A percentile compares a stretch with the other conserved stretches of the same genome.
phyloP scores from a whole-genome alignment of 1,140 invertebrate genomes.

The Zaprionus africanus region DNA sequence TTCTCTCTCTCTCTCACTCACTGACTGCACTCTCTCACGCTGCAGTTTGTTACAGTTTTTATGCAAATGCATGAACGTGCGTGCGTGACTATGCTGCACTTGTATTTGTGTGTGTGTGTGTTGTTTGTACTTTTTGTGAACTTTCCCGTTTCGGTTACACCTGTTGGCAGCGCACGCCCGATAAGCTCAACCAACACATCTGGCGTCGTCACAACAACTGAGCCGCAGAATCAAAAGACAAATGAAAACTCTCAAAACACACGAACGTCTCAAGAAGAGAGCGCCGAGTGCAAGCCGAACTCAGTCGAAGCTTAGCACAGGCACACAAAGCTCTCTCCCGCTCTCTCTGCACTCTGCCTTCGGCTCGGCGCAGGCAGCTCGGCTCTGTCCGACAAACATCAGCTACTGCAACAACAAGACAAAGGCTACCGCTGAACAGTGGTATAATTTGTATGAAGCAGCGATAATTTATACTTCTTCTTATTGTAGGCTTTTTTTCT shows the following conservation, averaged over 20 bases:
- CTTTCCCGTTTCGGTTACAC: constrained; percentile 40
- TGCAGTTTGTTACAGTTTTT: constrained; percentile 30
- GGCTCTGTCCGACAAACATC: background rate
- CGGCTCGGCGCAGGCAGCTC: background rate
- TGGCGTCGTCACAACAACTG: constrained; percentile 43
- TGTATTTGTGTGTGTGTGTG: constrained; percentile 14
- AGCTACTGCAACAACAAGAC: background rate
- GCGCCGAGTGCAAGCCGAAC: background rate
- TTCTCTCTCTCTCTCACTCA: background rate
- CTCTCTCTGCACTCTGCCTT: background rate
- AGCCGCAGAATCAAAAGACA: constrained; percentile 22
- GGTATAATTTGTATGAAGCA: background rate
- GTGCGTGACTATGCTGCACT: background rate
- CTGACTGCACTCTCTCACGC: constrained; percentile 2
- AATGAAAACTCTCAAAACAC: constrained; percentile 21
- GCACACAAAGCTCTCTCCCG: background rate
- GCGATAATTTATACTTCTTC: too few species aligned
- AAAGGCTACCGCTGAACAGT: background rate
- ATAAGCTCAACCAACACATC: constrained; percentile 41
- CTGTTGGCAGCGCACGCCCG: constrained; percentile 39
- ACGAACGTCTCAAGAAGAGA: constrained; percentile 29
- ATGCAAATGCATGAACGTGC: constrained; percentile 16
- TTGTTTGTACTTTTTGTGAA: constrained; percentile 33
- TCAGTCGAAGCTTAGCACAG: background rate
- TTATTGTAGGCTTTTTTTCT: too few species aligned